Percentiles rank a stretch among this genome's conserved stretches.
These are phyloP conservation scores for Xiphophorus couchianus DNA, from an alignment of 2,113 vertebrate genomes.

Conservation along the genomic window DNA sequence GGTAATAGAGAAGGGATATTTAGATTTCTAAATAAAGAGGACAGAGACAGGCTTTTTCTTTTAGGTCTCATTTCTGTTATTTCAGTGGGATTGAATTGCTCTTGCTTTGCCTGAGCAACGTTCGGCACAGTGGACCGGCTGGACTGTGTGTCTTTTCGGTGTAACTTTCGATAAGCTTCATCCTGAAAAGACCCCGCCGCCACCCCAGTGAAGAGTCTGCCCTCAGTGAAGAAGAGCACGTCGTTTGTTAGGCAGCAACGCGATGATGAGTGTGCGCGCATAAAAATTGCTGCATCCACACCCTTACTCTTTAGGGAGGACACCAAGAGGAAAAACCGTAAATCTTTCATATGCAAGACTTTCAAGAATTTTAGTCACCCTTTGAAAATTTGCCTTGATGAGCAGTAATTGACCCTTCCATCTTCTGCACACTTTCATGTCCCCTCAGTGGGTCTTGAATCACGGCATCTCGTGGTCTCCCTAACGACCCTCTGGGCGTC, in stretches of 20 bases:
- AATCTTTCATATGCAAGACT: slow-evolving; percentile 66
- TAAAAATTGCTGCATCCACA: slow-evolving; percentile 49
- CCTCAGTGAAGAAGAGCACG: slow-evolving; percentile 26
- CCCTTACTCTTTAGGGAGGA: slow-evolving; percentile 58
- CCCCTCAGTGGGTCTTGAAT: slow-evolving; percentile 72
- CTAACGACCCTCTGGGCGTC: slow-evolving; percentile 66
- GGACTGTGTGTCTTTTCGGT: slow-evolving; percentile 42
- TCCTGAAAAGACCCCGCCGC: slow-evolving; percentile 1
- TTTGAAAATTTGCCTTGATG: slow-evolving; percentile 71
- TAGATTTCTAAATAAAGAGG: slow-evolving; percentile 71
- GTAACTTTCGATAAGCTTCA: slow-evolving; percentile 53
- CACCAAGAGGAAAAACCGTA: slow-evolving; percentile 60
- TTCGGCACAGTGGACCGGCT: slow-evolving; percentile 61
- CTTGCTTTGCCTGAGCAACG: slow-evolving; percentile 38
- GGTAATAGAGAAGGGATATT: slow-evolving; percentile 46
- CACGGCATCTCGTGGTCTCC: slow-evolving; percentile 70
- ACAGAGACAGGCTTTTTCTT: slow-evolving; percentile 57
- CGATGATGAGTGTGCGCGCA: slow-evolving; percentile 43
- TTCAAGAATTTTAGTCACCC: slow-evolving; percentile 61
- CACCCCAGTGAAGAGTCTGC: too few relatives aligned
- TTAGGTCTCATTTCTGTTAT: slow-evolving; percentile 64
- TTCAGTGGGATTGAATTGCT: slow-evolving; percentile 59
- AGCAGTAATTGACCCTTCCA: slow-evolving; percentile 66
- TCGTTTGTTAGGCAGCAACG: slow-evolving; percentile 36
- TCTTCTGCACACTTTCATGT: slow-evolving; percentile 71